These are phyloP conservation scores for Euwallacea similis DNA, from an alignment of 1,140 invertebrate species.

Conservation along the genomic window DNA sequence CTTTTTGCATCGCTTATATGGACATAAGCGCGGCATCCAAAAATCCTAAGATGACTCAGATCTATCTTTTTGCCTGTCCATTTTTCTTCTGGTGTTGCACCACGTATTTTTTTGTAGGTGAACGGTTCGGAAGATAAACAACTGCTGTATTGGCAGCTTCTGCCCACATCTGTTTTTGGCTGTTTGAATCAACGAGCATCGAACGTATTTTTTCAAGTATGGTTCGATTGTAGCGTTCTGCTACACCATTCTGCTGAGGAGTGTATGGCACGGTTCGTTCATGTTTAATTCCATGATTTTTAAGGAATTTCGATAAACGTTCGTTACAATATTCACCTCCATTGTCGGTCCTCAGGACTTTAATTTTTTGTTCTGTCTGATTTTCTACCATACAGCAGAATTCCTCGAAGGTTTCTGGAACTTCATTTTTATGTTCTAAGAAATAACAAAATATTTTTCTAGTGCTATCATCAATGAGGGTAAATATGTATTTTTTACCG, in stretches of 20 bases:
- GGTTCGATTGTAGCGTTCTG: slow-evolving; percentile 49
- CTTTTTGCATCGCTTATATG: slow-evolving; percentile 51
- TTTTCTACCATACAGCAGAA: slow-evolving; percentile 49
- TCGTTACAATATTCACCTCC: slow-evolving; percentile 51
- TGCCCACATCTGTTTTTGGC: slow-evolving; percentile 49
- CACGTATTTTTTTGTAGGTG: slow-evolving; percentile 46
- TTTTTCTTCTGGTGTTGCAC: slow-evolving; percentile 51
- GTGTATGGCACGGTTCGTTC: slow-evolving; percentile 51
- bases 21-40: slow-evolving; percentile 55
- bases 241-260: slow-evolving; percentile 54
- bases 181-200: slow-evolving; percentile 49
- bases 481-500: slow-evolving; percentile 50
- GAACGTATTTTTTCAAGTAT: slow-evolving; percentile 45
- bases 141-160: slow-evolving; percentile 50
- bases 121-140: slow-evolving; percentile 51
- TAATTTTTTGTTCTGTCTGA: slow-evolving; percentile 48
- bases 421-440: slow-evolving; percentile 46
- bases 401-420: slow-evolving; percentile 41
- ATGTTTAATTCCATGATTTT: slow-evolving; percentile 49
- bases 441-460: slow-evolving; percentile 49
- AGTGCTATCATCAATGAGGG: slow-evolving; percentile 52
- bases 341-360: slow-evolving; percentile 47
- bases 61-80: slow-evolving; percentile 44
- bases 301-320: slow-evolving; percentile 40
- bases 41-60: slow-evolving; percentile 44